Evolutionary conservation across 2,888 invertebrate species (phyloP), one percentile per base, ranked within the genome.

Genomic region (Sycophila texana): DNA sequence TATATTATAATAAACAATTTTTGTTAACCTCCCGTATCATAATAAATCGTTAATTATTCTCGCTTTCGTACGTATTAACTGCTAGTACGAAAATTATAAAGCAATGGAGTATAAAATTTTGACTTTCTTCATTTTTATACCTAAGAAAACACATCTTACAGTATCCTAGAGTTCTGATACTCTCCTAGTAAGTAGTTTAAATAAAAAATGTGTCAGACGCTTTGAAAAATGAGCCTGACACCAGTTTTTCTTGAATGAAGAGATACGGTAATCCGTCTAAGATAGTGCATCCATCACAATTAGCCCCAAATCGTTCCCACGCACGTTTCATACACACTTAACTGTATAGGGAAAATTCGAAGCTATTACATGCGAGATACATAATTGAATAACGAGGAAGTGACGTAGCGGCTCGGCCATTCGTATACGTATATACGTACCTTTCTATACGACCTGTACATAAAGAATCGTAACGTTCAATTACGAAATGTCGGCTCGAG

Each of bases 331-430:
- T 76, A 63, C 63, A 49, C 70, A 63, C 60, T 67, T 77, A 77
- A 77, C 77, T 77, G 77, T 77, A 77, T 13, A 26, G 13, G 47
- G 77, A 73, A 66, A 67, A 77, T 77, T 77, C 72, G 77, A 73
- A 30, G 67, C 67, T 22, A 77, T 77, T 77, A 77, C 60, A 13
- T 55, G 13, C 51, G 63, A 60, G 66, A 18, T 39, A 67, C 77
- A 73, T 77, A 77, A 77, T 77, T 77, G 67, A 77, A 73, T 77
- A 77, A 77, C 77, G 77, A 68, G 55, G 20, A 63, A 65, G 26
- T 26, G 49, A 57, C 57, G 16, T 53, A 30, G 47, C 49, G 63
- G 57, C n/a, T 16, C 16, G 18, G n/a, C 5, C 20, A 7, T 39
- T 14, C 18, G 14, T 47, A 65, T 57, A 58, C 49, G 71, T 71